Evolutionary conservation across 2,888 invertebrate species (phyloP), one percentile per base, ranked within the genome.

Genomic region (Gymnoscelis rufifasciata): DNA sequence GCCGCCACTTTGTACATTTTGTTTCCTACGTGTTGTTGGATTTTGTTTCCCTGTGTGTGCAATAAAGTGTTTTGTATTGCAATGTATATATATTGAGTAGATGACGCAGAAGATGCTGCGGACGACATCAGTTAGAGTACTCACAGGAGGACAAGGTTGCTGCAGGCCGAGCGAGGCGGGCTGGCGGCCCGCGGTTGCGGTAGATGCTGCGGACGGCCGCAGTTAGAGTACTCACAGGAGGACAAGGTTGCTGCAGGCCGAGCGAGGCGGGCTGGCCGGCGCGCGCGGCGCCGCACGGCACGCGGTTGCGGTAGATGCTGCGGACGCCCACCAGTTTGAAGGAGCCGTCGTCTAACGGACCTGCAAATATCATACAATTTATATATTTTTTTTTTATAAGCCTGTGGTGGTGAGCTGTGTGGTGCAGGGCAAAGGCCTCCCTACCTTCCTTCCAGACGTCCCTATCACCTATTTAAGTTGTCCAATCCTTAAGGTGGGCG

Each of bases 241-340:
- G 88, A 28, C 94, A 95, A 93, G 31, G 95, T 94, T 68, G 93
- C 91, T 93, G 94, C 68, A 95, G 78, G 15, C 91, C 88, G 0
- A 93, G 90, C 1, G 64, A 64, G 43, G 74, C 74, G 40, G 71
- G 90, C 76, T 41, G 88, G 59, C 0, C n/a, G n/a, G n/a, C n/a
- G n/a, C n/a, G n/a, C n/a, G n/a, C n/a, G n/a, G n/a, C n/a, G n/a
- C n/a, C n/a, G n/a, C n/a, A n/a, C n/a, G 97, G 96, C 4, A 97
- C 95, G 57, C 97, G 93, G 79, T 98, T 97, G 3, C 98, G 90
- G 80, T 98, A 97, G 43, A 99, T 92, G 2, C 96, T 95, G 56
- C 93, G 93, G 3, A 99, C 93, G 8, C 87, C 88, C 0, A 95
- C 95, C 6, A 92, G 89, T 38, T 91, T 90, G 79, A 97, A 98